A percentile compares a stretch with the other conserved stretches of the same genome.
Conservation (phyloP, 30 jellyfish, hydroid and myxozoan species). For the Morbakka virulenta region DNA sequence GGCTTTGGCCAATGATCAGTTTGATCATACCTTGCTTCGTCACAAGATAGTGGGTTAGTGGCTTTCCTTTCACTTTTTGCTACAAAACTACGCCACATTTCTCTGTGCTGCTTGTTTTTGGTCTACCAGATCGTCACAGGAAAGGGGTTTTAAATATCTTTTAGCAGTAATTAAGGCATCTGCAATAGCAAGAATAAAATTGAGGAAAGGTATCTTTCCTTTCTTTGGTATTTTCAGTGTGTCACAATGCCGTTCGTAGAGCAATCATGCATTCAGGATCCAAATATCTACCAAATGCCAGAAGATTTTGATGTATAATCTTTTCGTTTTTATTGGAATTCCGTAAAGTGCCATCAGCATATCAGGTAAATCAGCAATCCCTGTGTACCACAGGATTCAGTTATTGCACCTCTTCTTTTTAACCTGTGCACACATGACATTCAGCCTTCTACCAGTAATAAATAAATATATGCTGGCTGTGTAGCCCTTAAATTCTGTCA, state of each 20-base stretch:
- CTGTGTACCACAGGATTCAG: too few relatives aligned
- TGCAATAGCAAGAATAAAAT: slow-evolving; percentile 5
- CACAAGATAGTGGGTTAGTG: slow-evolving; percentile 20
- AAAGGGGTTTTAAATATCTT: too few relatives aligned
- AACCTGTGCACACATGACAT: too few relatives aligned
- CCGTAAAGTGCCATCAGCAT: slow-evolving; percentile 57
- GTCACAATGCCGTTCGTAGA: slow-evolving; percentile 66
- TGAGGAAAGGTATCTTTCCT: background rate
- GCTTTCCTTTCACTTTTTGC: slow-evolving; percentile 35
- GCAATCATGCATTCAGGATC: slow-evolving; percentile 65
- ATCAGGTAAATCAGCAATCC: slow-evolving; percentile 67
- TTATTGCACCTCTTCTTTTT: too few relatives aligned
- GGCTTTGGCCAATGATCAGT: slow-evolving; percentile 56
- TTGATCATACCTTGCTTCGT: slow-evolving; percentile 9
- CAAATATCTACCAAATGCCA: slow-evolving; percentile 71
- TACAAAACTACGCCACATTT: background rate
- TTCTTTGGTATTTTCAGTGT: background rate
- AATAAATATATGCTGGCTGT: too few relatives aligned
- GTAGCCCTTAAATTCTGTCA: too few relatives aligned
- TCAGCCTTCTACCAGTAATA: too few relatives aligned
- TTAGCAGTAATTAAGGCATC: slow-evolving; percentile 24
- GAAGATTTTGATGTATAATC: slow-evolving; percentile 62
- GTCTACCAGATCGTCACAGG: slow-evolving; percentile 41
- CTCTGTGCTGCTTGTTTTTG: slow-evolving; percentile 6
- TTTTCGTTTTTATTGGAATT: slow-evolving; percentile 27